Percentiles rank a stretch among this genome's conserved stretches.
phyloP scores from a whole-genome alignment of 2,888 invertebrate species.

The Scaptomyza tumidula region DNA sequence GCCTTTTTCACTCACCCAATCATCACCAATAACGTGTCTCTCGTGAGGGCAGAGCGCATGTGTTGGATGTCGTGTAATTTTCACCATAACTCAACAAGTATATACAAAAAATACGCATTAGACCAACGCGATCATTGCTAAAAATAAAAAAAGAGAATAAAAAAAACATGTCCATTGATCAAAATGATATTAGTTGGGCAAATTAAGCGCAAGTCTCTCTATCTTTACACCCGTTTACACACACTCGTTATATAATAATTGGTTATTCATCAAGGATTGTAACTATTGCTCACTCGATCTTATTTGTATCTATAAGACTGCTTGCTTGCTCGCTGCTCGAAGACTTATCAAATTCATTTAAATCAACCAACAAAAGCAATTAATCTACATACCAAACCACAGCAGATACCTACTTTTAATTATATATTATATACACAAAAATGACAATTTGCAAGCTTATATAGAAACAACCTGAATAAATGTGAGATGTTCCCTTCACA shows the following conservation, averaged over 20 bases:
- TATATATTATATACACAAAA: slow-evolving; percentile 33
- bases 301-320: slow-evolving; percentile 62
- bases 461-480: slow-evolving; percentile 62
- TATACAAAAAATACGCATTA: slow-evolving; percentile 58
- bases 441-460: slow-evolving; percentile 40
- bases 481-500: slow-evolving; percentile 92
- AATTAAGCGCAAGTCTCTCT: slow-evolving; percentile 54
- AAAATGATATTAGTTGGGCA: slow-evolving; percentile 56
- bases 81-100: slow-evolving; percentile 70
- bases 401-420: slow-evolving; percentile 38
- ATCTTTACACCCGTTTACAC: slow-evolving; percentile 49
- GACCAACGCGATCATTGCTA: slow-evolving; percentile 67
- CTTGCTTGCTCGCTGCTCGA: slow-evolving; percentile 51
- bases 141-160: slow-evolving; percentile 23
- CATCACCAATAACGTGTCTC: slow-evolving; percentile 83
- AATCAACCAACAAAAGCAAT: slow-evolving; percentile 49
- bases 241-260: slow-evolving; percentile 51
- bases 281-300: slow-evolving; percentile 71
- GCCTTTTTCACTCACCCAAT: slow-evolving; percentile 63
- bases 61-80: slow-evolving; percentile 85
- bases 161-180: slow-evolving; percentile 54
- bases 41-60: slow-evolving; percentile 85
- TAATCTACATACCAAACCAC: slow-evolving; percentile 46
- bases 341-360: slow-evolving; percentile 56
- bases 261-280: slow-evolving; percentile 73